Conservation (phyloP, 2,888 invertebrate genomes). For the Dasysyrphus albostriatus region DNA sequence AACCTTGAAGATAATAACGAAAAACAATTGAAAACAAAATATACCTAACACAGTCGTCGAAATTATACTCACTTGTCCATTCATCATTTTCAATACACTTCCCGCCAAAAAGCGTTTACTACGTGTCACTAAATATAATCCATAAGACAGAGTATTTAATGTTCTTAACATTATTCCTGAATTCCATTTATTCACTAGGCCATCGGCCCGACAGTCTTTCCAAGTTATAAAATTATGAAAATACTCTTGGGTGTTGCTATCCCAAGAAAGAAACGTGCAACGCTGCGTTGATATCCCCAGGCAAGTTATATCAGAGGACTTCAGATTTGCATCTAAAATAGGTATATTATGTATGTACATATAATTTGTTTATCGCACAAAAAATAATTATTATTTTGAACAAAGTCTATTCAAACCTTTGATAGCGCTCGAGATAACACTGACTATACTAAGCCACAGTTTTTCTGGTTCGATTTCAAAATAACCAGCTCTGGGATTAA, state of each 20-base stretch:
- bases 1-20: constrained; percentile 85
- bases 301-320: constrained; percentile 88
- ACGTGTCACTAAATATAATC: constrained; percentile 90
- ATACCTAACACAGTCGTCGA: background rate
- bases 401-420: constrained; percentile 84
- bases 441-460: constrained; percentile 89
- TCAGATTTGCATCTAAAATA: constrained; percentile 88
- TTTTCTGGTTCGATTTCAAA: constrained; percentile 95
- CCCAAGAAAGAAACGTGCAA: constrained; percentile 93
- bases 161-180: constrained; percentile 89
- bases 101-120: constrained; percentile 93
- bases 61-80: constrained; percentile 88
- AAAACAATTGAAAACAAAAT: constrained; percentile 42
- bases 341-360: background rate
- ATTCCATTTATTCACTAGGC: constrained; percentile 91
- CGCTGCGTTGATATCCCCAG: constrained; percentile 94
- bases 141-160: constrained; percentile 83
- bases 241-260: constrained; percentile 88
- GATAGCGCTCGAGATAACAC: constrained; percentile 89
- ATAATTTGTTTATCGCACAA: background rate
- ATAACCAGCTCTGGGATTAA: constrained; percentile 91
- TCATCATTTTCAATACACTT: constrained; percentile 93
- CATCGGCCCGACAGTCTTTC: constrained; percentile 93
- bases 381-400: constrained; percentile 26
- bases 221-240: constrained; percentile 95